These are phyloP conservation scores for Halcyon senegalensis DNA, from an alignment of 2,113 vertebrate species.

Conservation along the genomic window DNA sequence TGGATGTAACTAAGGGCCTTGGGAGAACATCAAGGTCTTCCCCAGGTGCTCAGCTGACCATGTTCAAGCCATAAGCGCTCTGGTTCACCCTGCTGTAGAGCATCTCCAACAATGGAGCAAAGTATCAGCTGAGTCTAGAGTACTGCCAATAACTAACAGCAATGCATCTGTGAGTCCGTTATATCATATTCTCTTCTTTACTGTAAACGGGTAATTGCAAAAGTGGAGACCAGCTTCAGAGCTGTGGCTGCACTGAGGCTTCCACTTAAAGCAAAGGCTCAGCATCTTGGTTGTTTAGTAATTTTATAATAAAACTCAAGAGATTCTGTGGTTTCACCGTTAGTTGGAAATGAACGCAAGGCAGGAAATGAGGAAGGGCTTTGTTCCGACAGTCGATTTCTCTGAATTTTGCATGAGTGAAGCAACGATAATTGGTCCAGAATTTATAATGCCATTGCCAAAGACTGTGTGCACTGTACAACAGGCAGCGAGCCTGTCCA, in stretches of 20 bases:
- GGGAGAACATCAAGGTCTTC: background rate
- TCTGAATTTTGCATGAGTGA: background rate
- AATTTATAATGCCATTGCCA: background rate
- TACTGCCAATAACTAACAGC: background rate
- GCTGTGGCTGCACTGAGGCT: background rate
- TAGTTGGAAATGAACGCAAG: background rate
- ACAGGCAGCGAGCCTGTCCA: background rate
- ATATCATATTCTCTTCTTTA: background rate
- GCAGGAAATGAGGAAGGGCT: background rate
- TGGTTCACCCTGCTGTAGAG: background rate
- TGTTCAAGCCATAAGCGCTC: background rate
- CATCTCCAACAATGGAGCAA: background rate
- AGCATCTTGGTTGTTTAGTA: background rate
- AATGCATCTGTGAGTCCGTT: background rate
- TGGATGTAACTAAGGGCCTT: background rate
- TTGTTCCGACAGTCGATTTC: background rate
- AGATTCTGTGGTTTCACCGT: background rate
- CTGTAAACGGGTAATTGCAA: background rate
- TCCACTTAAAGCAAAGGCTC: background rate
- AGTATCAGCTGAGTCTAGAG: background rate
- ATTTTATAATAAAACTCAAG: constrained; percentile 32
- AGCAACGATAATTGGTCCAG: background rate
- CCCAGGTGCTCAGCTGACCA: background rate
- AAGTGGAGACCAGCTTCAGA: background rate
- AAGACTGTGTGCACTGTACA: background rate